Base-by-base conservation (phyloP, 35 echinoderm and acorn worm genomes). In the Lytechinus variegatus region DNA sequence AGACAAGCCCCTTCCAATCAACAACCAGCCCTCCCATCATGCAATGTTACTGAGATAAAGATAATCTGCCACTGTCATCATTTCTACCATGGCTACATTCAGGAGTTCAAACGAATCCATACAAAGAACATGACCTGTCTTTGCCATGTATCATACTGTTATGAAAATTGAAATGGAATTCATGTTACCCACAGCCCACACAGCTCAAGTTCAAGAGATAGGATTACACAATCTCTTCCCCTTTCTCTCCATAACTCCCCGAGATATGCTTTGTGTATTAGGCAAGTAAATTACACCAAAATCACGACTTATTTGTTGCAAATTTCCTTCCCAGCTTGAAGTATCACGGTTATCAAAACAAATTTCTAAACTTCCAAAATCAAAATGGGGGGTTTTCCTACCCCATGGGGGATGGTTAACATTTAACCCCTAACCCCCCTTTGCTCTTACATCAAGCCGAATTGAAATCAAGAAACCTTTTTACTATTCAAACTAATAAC, bases 331-430 rank as follows among this genome's bases (percentile, higher is more conserved):
- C 28, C 88, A 90, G 88, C 88, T 90, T 90, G 88, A 90, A 52
- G 52, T 90, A 90, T 90, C 88, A 90, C 88, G 88, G 88, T 90
- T 90, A 90, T 90, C 88, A 90, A 90, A 90, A 90, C 88, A 90
- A 90, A 90, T 90, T 90, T 44, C 88, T 52, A 90, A 90, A 54
- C 52, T 52, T 54, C 14, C 29, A 90, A 90, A 87, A 90, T 12
- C 52, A 10, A 10, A 90, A 90, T 51, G 10, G 52, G 52, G 52
- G 88, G 88, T 28, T 54, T 90, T 90, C 88, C 8, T 52, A 14
- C 52, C 27, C 88, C 87, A 6, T 90, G 52, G 88, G 29, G 28
- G 52, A 14, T 52, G 52, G 10, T 52, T 54, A 54, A 33, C 29
- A 52, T 90, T 90, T 52, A 90, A 44, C 88, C 52, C 9, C n/a